Percentiles rank a stretch among this genome's conserved stretches.
phyloP scores from a whole-genome alignment of 2,113 vertebrate species.

The Mugil cephalus region DNA sequence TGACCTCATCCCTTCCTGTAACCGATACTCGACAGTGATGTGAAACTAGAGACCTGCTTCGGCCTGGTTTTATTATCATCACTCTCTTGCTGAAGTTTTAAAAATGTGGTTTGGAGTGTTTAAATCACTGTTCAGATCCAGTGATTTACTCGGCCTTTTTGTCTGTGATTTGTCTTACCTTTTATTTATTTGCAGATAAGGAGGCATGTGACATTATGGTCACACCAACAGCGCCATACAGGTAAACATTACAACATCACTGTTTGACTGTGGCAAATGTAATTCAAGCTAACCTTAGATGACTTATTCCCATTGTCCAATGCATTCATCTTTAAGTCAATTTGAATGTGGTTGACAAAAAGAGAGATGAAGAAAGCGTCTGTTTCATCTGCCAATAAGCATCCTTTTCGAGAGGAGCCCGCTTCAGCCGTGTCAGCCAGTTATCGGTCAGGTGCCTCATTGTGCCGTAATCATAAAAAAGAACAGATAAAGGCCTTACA shows the following conservation, averaged over 20 bases:
- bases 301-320: neutral
- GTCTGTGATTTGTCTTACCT: neutral
- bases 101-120: too few species aligned
- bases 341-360: slow-evolving; percentile 5
- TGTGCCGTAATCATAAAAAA: neutral
- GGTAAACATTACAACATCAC: slow-evolving; percentile 42
- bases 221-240: slow-evolving; percentile 9
- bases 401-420: neutral
- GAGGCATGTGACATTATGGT: neutral
- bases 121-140: too few species aligned
- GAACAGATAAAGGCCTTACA: neutral
- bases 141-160: too few species aligned
- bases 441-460: neutral
- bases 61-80: too few species aligned
- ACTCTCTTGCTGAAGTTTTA: too few species aligned
- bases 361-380: neutral
- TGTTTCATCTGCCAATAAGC: neutral
- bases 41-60: neutral
- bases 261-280: slow-evolving; percentile 14
- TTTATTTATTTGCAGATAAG: neutral
- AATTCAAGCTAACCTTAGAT: neutral
- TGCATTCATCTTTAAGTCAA: neutral
- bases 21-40: slow-evolving; percentile 1
- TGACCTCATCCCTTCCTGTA: slow-evolving; percentile 25
- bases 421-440: neutral